Conservation (phyloP, 1,140 invertebrate genomes). For the Metaphire vulgaris region DNA sequence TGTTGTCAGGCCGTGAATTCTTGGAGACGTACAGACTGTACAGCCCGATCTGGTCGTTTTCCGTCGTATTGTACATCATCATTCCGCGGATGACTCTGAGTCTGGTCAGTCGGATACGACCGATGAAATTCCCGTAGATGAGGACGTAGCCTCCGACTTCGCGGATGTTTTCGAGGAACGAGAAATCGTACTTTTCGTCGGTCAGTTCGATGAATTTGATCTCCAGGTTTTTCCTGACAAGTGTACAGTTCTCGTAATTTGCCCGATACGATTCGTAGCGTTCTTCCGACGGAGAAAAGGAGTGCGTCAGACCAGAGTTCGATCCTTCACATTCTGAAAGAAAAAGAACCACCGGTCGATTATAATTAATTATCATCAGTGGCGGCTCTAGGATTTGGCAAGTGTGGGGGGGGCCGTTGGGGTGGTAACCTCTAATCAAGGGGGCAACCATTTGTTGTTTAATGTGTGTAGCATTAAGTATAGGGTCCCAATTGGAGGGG, state of each 20-base stretch:
- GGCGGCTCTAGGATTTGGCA: too few species aligned
- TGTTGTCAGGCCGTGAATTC: slow-evolving; percentile 37
- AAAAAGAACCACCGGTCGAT: too few species aligned
- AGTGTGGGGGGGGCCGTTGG: too few species aligned
- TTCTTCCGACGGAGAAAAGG: background rate
- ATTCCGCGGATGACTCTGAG: slow-evolving; percentile 91
- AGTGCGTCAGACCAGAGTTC: slow-evolving; percentile 6
- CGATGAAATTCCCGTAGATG: slow-evolving; percentile 84
- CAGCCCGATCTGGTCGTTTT: slow-evolving; percentile 53
- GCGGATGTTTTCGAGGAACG: slow-evolving; percentile 85
- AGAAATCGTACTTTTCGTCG: slow-evolving; percentile 60
- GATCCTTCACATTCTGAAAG: slow-evolving; percentile 7
- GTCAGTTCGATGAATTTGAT: slow-evolving; percentile 54
- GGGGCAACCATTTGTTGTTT: too few species aligned
- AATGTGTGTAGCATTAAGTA: too few species aligned
- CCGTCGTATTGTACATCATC: slow-evolving; percentile 79
- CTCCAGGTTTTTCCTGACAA: slow-evolving; percentile 93
- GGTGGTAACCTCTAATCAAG: too few species aligned
- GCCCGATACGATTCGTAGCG: slow-evolving; percentile 44
- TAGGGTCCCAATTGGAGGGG: too few species aligned
- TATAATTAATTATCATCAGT: too few species aligned
- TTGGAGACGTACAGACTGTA: slow-evolving; percentile 46
- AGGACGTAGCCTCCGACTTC: slow-evolving; percentile 93
- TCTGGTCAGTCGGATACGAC: slow-evolving; percentile 73
- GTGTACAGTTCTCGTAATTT: slow-evolving; percentile 92